A percentile compares a stretch with the other conserved stretches of the same genome.
These are phyloP conservation scores for Thamnaconus septentrionalis DNA, from an alignment of 2,113 vertebrate species.

Conservation along the genomic window DNA sequence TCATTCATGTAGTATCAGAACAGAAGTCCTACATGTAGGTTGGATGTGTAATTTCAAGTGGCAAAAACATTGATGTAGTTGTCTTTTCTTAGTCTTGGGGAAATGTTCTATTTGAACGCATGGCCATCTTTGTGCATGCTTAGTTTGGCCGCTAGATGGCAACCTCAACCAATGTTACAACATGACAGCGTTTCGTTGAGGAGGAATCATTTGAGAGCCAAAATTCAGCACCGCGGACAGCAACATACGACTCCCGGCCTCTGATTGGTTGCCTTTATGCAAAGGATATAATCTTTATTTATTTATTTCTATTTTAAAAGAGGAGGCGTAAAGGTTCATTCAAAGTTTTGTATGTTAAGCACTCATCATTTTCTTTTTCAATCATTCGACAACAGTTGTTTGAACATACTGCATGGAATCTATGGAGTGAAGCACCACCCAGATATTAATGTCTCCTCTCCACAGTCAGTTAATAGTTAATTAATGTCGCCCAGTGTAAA, in stretches of 20 bases:
- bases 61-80: too few relatives aligned
- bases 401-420: background rate
- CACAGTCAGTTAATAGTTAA: slow-evolving; percentile 4
- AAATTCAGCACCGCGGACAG: slow-evolving; percentile 58
- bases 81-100: too few relatives aligned
- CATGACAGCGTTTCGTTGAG: background rate
- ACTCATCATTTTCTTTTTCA: too few relatives aligned
- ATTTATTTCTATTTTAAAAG: background rate
- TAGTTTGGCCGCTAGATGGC: slow-evolving; percentile 57
- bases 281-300: too few relatives aligned
- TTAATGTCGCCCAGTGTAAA: slow-evolving; percentile 11
- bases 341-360: background rate
- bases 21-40: too few relatives aligned
- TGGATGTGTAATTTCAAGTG: too few relatives aligned
- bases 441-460: background rate
- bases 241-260: background rate
- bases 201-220: background rate
- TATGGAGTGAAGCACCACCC: background rate
- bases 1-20: too few relatives aligned
- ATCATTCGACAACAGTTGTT: too few relatives aligned
- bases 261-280: background rate
- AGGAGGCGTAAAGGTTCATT: background rate
- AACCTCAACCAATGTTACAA: slow-evolving; percentile 1
- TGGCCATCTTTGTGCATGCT: slow-evolving; percentile 13
- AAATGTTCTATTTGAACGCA: too few relatives aligned